Base-by-base conservation (phyloP, 2,113 vertebrate genomes). In the Desmodus rotundus region DNA sequence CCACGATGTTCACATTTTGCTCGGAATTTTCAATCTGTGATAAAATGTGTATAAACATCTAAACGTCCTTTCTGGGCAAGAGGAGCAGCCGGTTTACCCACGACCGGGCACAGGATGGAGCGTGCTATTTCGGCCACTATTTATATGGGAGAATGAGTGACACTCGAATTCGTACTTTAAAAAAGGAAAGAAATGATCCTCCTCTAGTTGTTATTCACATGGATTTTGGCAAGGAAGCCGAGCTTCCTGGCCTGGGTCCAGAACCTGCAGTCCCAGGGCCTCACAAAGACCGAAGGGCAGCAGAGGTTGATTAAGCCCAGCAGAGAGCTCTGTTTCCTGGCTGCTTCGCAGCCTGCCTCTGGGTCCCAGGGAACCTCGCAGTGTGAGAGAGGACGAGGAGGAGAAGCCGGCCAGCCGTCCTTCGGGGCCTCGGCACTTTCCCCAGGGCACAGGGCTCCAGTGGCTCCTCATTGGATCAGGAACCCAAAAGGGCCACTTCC, bases 181-280 rank as follows among this genome's bases (percentile, higher is more conserved):
- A 50, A 43, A 47, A 84, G 31, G 61, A 78, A 22, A 33, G 20
- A 65, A 67, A 14, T 14, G 70, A 11, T 24, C 22, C 28, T 50
- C 22, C 89, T 16, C 63, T 17, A 9, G 43, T 54, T 91, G 87
- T 78, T 94, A 73, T 63, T 87, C 11, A 12, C 86, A 52, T 3
- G 76, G 33, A 19, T 83, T 92, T 83, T 96, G 82, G 91, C 91
- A 74, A 94, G 93, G 89, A 96, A 96, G 26, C 47, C 24, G 52
- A 58, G 38, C 86, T 89, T 87, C 77, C 58, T 67, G 87, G 90
- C 26, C 50, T 28, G 24, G 22, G 24, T 92, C 92, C 87, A 92
- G 84, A 89, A 65, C 56, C 87, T 91, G 91, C 73, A 65, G 33
- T 65, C 87, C 70, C 88, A 95, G 89, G 80, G 61, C 41, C 81